phyloP scores from a whole-genome alignment of 2,888 invertebrate genomes.

The Ypsolopha sequella region DNA sequence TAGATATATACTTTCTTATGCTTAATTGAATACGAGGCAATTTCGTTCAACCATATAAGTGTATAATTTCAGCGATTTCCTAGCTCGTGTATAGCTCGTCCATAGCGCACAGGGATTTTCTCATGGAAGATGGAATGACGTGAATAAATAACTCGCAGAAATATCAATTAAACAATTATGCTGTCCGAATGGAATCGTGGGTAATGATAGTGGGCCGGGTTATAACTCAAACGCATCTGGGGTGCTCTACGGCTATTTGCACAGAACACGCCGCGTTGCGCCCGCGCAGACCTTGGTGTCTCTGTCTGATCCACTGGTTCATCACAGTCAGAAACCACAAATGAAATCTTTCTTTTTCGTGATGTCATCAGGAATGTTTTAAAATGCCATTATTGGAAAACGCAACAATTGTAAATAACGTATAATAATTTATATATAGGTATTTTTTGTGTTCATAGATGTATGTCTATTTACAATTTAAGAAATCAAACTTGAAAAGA shows the following conservation, averaged over 20 bases:
- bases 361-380: too few species aligned
- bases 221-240: constrained; percentile 68
- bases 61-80: not conserved
- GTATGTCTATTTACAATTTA: too few species aligned
- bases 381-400: too few species aligned
- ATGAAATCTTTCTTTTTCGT: too few species aligned
- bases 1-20: not conserved
- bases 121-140: constrained; percentile 61
- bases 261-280: constrained; percentile 56
- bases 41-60: not conserved
- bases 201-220: constrained; percentile 68
- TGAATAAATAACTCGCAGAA: constrained; percentile 71
- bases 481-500: too few species aligned
- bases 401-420: too few species aligned
- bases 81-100: constrained; percentile 5
- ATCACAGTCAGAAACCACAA: too few species aligned
- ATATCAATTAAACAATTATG: constrained; percentile 74
- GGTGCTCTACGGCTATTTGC: constrained; percentile 63
- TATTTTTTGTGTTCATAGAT: too few species aligned
- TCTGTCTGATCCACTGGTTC: too few species aligned
- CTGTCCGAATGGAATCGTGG: constrained; percentile 72
- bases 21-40: not conserved
- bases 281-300: too few species aligned
- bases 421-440: too few species aligned
- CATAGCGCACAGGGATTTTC: constrained; percentile 54